Conservation (phyloP, 2,797 vertebrate species). For the Tachyglossus aculeatus region DNA sequence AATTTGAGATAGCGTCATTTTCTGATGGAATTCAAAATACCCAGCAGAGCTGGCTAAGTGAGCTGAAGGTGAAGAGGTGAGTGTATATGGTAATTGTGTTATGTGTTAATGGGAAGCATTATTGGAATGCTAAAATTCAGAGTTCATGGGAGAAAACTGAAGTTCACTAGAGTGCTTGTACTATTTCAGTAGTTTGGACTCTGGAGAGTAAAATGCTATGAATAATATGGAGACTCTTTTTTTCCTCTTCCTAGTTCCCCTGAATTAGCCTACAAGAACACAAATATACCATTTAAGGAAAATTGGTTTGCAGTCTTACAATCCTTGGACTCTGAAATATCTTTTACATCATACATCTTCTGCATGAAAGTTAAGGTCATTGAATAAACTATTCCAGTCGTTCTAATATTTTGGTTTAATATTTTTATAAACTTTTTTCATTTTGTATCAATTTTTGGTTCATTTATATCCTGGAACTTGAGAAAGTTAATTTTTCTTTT, state of each 20-base stretch:
- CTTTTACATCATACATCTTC: too few relatives aligned
- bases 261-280: neutral
- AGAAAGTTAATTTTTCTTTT: constrained; percentile 16
- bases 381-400: neutral
- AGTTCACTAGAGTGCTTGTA: too few relatives aligned
- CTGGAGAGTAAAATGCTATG: neutral
- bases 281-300: neutral
- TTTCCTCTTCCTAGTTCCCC: neutral
- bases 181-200: too few relatives aligned
- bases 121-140: too few relatives aligned
- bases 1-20: too few relatives aligned
- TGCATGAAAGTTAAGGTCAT: neutral
- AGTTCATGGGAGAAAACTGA: too few relatives aligned
- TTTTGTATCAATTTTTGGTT: neutral
- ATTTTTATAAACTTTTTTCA: neutral
- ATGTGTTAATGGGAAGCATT: too few relatives aligned
- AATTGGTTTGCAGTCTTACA: neutral
- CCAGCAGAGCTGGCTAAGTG: too few relatives aligned
- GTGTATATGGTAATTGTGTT: too few relatives aligned
- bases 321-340: neutral
- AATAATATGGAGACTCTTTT: neutral
- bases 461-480: neutral
- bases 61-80: too few relatives aligned
- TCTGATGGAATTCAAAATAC: too few relatives aligned
- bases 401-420: neutral